Conservation (phyloP, 2,113 vertebrate species). For the Promerops cafer region DNA sequence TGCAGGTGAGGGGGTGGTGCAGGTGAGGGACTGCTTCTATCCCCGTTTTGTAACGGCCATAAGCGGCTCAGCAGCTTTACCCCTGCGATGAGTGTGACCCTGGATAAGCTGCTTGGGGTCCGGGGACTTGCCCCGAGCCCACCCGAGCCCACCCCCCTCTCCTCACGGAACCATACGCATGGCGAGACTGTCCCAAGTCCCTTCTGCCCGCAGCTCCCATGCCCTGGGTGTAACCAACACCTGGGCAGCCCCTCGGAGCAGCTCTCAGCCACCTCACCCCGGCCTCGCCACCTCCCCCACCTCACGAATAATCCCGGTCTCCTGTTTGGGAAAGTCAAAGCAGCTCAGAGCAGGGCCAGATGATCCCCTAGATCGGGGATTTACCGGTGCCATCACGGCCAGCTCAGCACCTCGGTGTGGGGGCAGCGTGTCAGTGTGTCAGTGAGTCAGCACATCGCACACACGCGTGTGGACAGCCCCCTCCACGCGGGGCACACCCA, state of each 20-base stretch:
- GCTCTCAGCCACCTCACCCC: background rate
- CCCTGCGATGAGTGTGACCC: constrained; percentile 1
- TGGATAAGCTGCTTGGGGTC: background rate
- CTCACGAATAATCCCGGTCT: background rate
- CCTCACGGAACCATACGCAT: background rate
- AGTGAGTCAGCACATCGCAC: constrained; percentile 78
- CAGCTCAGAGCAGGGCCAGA: background rate
- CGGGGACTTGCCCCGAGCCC: background rate
- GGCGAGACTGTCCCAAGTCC: background rate
- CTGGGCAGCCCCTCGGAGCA: rapidly evolving
- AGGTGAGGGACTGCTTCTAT: background rate
- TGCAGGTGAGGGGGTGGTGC: background rate
- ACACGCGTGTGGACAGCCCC: background rate
- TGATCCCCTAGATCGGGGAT: constrained; percentile 66
- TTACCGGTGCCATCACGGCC: constrained; percentile 17
- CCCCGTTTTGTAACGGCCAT: background rate
- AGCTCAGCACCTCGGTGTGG: constrained; percentile 11
- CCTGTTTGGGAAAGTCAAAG: constrained; percentile 26
- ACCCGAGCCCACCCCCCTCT: background rate
- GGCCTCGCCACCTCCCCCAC: rapidly evolving
- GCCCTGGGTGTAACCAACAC: rapidly evolving
- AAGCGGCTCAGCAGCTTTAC: constrained; percentile 34
- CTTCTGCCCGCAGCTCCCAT: background rate
- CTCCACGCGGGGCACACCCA: rapidly evolving
- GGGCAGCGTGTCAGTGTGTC: constrained; percentile 84